Evolutionary conservation across 2,888 invertebrate species (phyloP).

Genomic region (Caenorhabditis sp.): DNA sequence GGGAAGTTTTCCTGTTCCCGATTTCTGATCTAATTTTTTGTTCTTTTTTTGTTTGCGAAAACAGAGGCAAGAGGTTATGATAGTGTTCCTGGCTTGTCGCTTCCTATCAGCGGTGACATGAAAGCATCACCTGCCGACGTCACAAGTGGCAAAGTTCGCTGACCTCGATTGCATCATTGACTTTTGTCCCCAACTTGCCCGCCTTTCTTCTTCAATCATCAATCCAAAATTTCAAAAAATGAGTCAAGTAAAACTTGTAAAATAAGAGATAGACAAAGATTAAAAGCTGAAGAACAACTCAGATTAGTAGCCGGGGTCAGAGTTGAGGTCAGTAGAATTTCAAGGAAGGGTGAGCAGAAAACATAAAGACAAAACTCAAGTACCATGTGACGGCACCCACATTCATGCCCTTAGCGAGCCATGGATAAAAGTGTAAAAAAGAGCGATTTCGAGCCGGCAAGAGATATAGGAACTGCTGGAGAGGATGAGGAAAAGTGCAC

Average conservation of each 20-base stretch:
- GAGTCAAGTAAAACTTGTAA: background rate
- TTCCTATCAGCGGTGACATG: slow-evolving; percentile 26
- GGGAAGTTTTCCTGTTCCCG: background rate
- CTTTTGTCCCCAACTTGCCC: slow-evolving; percentile 4
- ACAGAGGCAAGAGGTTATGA: background rate
- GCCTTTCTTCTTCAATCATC: background rate
- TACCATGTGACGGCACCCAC: slow-evolving; percentile 18
- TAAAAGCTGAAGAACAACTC: background rate
- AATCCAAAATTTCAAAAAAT: slow-evolving; percentile 4
- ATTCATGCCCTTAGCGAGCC: slow-evolving; percentile 2
- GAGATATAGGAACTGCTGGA: slow-evolving; percentile 17
- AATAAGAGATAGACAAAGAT: background rate
- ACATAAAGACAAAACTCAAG: slow-evolving; percentile 19
- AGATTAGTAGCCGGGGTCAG: background rate
- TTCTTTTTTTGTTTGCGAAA: background rate
- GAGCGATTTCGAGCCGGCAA: slow-evolving; percentile 12
- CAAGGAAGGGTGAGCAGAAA: background rate
- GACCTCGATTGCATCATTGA: slow-evolving; percentile 41
- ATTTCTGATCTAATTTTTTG: background rate
- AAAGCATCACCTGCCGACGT: slow-evolving; percentile 33
- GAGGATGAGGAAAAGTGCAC: slow-evolving; percentile 3
- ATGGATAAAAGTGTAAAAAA: slow-evolving; percentile 11
- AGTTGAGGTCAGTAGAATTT: background rate
- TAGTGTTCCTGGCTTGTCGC: background rate
- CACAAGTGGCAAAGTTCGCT: slow-evolving; percentile 43